phyloP scores from a whole-genome alignment of 2,888 invertebrate genomes.

The Apamea crenata region DNA sequence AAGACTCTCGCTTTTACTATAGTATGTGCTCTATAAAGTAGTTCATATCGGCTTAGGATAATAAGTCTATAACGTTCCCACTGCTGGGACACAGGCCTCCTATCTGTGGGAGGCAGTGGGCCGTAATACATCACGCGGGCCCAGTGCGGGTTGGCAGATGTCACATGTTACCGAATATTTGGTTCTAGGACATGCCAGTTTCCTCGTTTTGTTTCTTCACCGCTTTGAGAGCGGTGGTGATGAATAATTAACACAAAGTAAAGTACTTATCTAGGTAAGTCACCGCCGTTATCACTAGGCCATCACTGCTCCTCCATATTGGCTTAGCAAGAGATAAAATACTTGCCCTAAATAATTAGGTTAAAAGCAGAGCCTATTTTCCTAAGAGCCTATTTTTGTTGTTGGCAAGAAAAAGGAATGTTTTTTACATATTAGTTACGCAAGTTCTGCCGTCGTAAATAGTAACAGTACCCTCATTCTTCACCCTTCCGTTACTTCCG shows the following conservation, averaged over 20 bases:
- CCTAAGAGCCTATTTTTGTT: conserved; percentile 2
- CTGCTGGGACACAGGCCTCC: background rate
- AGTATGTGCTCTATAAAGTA: background rate
- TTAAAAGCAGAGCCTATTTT: conserved; percentile 8
- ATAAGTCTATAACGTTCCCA: background rate
- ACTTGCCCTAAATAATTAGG: conserved; percentile 21
- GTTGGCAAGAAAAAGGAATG: conserved; percentile 1
- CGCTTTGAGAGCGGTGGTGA: background rate
- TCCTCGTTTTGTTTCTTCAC: too few relatives aligned
- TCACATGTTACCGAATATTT: background rate
- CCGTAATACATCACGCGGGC: background rate
- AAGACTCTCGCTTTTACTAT: conserved; percentile 38
- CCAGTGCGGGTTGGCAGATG: background rate
- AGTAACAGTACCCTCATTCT: conserved; percentile 28
- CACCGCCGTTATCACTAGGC: background rate
- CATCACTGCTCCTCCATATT: background rate
- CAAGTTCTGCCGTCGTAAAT: conserved; percentile 31
- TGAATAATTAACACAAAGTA: background rate
- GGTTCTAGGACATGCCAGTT: background rate
- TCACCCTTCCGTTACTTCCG: conserved; percentile 11
- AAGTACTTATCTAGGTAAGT: background rate
- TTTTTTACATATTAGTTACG: conserved; percentile 1
- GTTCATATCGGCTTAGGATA: background rate
- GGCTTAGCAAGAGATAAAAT: conserved; percentile 12
- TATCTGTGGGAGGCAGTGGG: background rate